phyloP scores from a whole-genome alignment of 2,797 vertebrate genomes.

The Microctenopoma steveboyesi region DNA sequence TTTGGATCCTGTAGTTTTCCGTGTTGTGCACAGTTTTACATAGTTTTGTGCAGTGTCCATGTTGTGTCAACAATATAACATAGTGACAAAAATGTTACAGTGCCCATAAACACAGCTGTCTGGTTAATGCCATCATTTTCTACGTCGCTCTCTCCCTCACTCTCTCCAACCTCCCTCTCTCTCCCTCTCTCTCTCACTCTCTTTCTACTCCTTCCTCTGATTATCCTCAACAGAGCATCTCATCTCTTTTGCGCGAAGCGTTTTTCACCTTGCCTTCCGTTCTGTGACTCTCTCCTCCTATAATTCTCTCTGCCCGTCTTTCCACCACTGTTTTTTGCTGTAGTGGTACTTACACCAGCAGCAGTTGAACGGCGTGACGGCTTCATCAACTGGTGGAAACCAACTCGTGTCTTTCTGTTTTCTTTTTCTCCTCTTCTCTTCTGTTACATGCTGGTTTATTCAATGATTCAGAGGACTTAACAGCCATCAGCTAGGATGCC shows the following conservation, averaged over 20 bases:
- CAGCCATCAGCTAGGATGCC: constrained; percentile 29
- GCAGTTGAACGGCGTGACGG: constrained; percentile 40
- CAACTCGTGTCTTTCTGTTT: constrained; percentile 36
- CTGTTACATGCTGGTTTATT: constrained; percentile 50
- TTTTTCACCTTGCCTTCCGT: constrained; percentile 16
- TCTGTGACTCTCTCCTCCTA: constrained; percentile 10
- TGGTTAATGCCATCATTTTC: not conserved
- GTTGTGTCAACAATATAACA: not conserved
- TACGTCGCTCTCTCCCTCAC: not conserved
- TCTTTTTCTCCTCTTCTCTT: constrained; percentile 7
- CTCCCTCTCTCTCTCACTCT: constrained; percentile 18
- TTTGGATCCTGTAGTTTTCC: constrained; percentile 12
- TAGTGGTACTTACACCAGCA: constrained; percentile 47
- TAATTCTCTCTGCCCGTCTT: constrained; percentile 9
- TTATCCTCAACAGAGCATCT: constrained; percentile 63
- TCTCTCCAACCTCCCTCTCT: not conserved
- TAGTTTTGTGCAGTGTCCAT: constrained; percentile 16
- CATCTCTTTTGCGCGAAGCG: constrained; percentile 40
- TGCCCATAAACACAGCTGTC: too few species aligned
- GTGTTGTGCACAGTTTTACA: constrained; percentile 19
- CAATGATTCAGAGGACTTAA: constrained; percentile 45
- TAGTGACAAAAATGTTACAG: not conserved
- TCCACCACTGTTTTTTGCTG: constrained; percentile 28
- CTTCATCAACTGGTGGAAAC: constrained; percentile 55
- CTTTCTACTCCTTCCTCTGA: constrained; percentile 45